These are phyloP conservation scores for Drosophila longiperda DNA, from an alignment of 2,888 invertebrate genomes.

Conservation along the genomic window DNA sequence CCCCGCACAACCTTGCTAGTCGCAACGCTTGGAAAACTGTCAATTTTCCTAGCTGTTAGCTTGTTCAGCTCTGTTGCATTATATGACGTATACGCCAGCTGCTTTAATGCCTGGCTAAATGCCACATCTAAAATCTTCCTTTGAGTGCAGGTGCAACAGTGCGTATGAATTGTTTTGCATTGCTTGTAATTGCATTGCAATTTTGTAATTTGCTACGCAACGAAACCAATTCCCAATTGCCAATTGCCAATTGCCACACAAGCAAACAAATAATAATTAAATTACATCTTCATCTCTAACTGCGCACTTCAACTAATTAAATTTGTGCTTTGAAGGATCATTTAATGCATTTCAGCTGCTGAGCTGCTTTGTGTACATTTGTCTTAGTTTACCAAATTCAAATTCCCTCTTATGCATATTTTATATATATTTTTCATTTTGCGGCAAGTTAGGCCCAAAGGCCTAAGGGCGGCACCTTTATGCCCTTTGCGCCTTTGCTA, in stretches of 20 bases:
- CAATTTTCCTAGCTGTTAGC: conserved; percentile 57
- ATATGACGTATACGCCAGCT: conserved; percentile 32
- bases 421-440: conserved; percentile 22
- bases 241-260: conserved; percentile 32
- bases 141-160: conserved; percentile 56
- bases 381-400: conserved; percentile 11
- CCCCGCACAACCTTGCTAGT: not conserved
- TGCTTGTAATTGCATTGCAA: conserved; percentile 59
- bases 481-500: conserved; percentile 6
- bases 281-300: conserved; percentile 31
- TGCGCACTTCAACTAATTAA: conserved; percentile 24
- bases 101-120: conserved; percentile 7
- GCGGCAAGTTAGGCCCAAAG: conserved; percentile 23
- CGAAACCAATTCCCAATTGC: conserved; percentile 22
- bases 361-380: conserved; percentile 1
- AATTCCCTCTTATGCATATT: conserved; percentile 25
- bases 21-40: conserved; percentile 45
- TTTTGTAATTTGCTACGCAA: conserved; percentile 38
- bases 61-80: conserved; percentile 34
- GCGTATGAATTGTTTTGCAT: conserved; percentile 67
- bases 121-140: conserved; percentile 9
- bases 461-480: conserved; percentile 22
- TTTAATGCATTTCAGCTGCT: not conserved
- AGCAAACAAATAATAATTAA: conserved; percentile 38
- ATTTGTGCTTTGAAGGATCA: not conserved